A percentile compares a stretch with the other conserved stretches of the same genome.
Evolutionary conservation across 2,797 vertebrate species (phyloP).

Genomic region (Sebastes taczanowskii): DNA sequence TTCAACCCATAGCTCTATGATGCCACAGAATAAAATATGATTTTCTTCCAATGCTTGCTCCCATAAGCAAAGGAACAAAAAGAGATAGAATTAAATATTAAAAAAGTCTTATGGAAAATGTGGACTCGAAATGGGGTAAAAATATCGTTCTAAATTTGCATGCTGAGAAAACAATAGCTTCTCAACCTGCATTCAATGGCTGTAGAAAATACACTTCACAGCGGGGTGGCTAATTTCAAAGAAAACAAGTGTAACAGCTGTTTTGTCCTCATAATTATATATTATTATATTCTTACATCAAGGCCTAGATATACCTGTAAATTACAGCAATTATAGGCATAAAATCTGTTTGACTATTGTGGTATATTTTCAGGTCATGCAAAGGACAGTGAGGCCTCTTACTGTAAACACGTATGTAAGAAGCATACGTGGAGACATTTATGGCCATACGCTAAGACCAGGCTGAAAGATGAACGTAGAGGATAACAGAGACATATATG

Average conservation of each 20-base stretch:
- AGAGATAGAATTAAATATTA: background rate
- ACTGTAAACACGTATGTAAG: too few relatives aligned
- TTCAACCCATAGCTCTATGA: conserved; percentile 28
- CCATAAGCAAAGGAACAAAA: background rate
- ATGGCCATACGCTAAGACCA: too few relatives aligned
- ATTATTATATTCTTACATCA: background rate
- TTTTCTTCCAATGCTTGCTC: background rate
- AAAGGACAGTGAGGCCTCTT: too few relatives aligned
- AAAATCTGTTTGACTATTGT: conserved; percentile 2
- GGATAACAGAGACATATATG: too few relatives aligned
- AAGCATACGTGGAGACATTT: too few relatives aligned
- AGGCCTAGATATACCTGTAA: background rate
- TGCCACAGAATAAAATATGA: conserved; percentile 21
- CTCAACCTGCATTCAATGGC: background rate
- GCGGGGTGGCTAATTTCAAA: background rate
- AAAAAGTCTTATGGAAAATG: conserved; percentile 1
- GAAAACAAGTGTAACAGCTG: background rate
- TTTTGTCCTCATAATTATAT: background rate
- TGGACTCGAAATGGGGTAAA: background rate
- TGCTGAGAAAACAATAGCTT: background rate
- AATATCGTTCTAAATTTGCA: background rate
- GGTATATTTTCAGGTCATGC: too few relatives aligned
- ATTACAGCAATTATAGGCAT: background rate
- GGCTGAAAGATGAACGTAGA: too few relatives aligned
- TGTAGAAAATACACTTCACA: background rate